These are phyloP conservation scores for Rhorus exstirpatorius DNA, from an alignment of 2,888 invertebrate genomes.

Conservation along the genomic window DNA sequence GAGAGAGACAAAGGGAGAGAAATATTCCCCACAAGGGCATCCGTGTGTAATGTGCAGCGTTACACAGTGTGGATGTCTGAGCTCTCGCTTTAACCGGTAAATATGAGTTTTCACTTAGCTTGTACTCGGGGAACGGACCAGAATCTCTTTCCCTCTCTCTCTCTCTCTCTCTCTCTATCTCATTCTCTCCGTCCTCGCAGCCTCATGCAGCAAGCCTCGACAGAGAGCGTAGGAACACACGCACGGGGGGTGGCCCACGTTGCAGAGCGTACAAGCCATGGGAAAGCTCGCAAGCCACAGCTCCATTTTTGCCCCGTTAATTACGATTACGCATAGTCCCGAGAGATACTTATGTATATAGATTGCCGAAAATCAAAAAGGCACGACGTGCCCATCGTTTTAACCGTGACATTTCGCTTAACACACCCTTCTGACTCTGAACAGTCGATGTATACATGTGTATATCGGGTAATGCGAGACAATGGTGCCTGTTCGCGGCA, in stretches of 20 bases:
- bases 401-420: background rate
- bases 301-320: constrained; percentile 80
- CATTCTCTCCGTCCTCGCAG: background rate
- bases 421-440: constrained; percentile 15
- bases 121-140: constrained; percentile 56
- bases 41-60: constrained; percentile 77
- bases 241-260: constrained; percentile 31
- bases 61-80: constrained; percentile 81
- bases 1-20: constrained; percentile 20
- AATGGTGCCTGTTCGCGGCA: constrained; percentile 18
- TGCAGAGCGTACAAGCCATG: constrained; percentile 37
- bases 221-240: constrained; percentile 29
- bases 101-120: constrained; percentile 82
- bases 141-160: constrained; percentile 53
- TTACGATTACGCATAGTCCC: constrained; percentile 80
- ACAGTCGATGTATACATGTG: background rate
- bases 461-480: background rate
- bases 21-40: constrained; percentile 75
- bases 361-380: background rate
- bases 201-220: constrained; percentile 5
- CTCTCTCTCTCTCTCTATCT: constrained; percentile 36
- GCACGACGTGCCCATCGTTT: background rate
- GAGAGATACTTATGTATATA: constrained; percentile 58
- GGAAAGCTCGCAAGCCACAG: constrained; percentile 53
- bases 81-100: constrained; percentile 81